Conservation (phyloP, 2,888 invertebrate species). For the Stenoptilia bipunctidactyla region DNA sequence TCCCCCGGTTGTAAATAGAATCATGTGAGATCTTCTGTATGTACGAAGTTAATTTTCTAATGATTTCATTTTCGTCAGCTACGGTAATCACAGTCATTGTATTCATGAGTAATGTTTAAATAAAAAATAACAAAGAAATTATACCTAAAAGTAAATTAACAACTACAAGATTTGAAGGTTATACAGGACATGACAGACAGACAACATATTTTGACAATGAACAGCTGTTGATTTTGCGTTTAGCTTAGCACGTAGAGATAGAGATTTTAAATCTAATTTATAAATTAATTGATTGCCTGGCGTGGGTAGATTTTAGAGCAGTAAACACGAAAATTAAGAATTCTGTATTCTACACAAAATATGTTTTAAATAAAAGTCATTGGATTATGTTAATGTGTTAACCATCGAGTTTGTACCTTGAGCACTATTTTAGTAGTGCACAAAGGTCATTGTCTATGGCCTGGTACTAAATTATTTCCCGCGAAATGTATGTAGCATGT, state of each 20-base stretch:
- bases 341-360: too few species aligned
- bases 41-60: conserved; percentile 70
- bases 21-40: conserved; percentile 76
- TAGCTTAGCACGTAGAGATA: background rate
- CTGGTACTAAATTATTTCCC: too few species aligned
- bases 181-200: background rate
- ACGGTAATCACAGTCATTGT: conserved; percentile 60
- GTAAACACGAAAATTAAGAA: too few species aligned
- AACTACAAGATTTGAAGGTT: background rate
- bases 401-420: too few species aligned
- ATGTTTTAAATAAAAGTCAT: too few species aligned
- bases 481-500: too few species aligned
- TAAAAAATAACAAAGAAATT: background rate
- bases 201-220: background rate
- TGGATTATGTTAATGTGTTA: too few species aligned
- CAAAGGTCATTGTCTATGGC: too few species aligned
- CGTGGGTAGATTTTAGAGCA: too few species aligned
- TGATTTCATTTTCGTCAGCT: conserved; percentile 68
- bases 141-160: background rate
- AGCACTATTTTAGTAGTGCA: too few species aligned
- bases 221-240: background rate
- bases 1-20: conserved; percentile 73
- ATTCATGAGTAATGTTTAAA: background rate
- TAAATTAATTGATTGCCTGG: too few species aligned
- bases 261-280: too few species aligned